Base-by-base conservation (phyloP, 92 coral and sea anemone species). In the Meandrina meandrites region DNA sequence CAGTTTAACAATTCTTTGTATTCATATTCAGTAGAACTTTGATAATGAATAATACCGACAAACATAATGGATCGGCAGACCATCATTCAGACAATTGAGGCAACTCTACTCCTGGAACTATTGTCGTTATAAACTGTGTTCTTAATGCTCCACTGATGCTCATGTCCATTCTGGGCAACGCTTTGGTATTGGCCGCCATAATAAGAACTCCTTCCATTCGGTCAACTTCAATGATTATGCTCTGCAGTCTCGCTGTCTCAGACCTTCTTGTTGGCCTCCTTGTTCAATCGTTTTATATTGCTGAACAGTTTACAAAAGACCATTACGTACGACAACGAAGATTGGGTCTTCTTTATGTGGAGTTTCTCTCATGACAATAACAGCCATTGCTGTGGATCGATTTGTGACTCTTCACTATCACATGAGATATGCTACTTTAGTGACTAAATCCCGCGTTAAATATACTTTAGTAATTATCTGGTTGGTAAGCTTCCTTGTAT, bases 111-210 rank as follows among this genome's bases (percentile, higher is more conserved):
- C 45, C 45, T 40, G 45, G 45, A 40, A 40, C 45, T 40, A 40
- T 40, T 40, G 45, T 40, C 45, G 6, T 40, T 6, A 58, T 79
- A 9, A 53, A 79, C 48, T 53, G 82, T 21, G 48, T 58, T 22
- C 24, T 79, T 3, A 54, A 79, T 79, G 82, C 45, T 4, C 84
- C 76, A 45, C n/a, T 81, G 42, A 68, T 81, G 85, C 22, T 81
- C 8, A n/a, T 68, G 14, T 42, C 85, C n/a, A 67, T 81, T 48
- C 57, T 68, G 50, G 76, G 85, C 35, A 81, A 81, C 57, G 19
- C 76, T 15, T 30, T 81, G 36, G 76, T 81, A 22, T 28, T 66
- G 22, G 57, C 34, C 13, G 70, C 84, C 22, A 35, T 80, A 9
- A 12, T 36, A 69, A 60, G 35, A 28, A 80, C 74, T 24, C 48